Base-by-base conservation (phyloP, 1,140 invertebrate species). In the Hormaphis cornu region DNA sequence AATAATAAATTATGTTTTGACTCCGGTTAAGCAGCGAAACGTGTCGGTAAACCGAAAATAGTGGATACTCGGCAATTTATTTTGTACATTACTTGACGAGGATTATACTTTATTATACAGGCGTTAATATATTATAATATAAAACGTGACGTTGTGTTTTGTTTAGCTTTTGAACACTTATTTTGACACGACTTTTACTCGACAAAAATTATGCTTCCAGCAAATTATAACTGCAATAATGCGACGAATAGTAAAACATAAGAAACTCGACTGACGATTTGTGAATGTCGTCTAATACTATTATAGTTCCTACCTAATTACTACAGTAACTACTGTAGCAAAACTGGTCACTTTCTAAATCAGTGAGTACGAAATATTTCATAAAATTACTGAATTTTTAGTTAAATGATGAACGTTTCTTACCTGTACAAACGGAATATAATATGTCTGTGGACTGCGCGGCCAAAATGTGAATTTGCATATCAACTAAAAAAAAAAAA, bases 1-100 rank as follows among this genome's bases (percentile, higher is more conserved):
- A 35, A 66, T 66, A 48, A 66, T 66, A 48, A 50, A 66, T 66
- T 66, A 66, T 66, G 18, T 66, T 66, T 66, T 66, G 26, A 50
- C 44, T 66, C 44, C 44, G n/a, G 61, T 22, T 50, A 46, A 48
- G 42, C 5, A 48, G 26, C 14, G 14, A 50, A 66, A 48, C 61
- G 61, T 48, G 61, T 46, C 12, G 16, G 33, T 37, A 14, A 22
- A 58, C 33, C 40, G 14, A 50, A 48, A 66, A 50, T 48, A 66
- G 20, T 63, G 22, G 18, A 50, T 48, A 28, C 10, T 66, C 6
- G n/a, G n/a, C n/a, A n/a, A 40, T 24, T 37, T 40, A 58, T 58
- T 58, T 58, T 24, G n/a, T 58, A 58, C n/a, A n/a, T n/a, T n/a
- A n/a, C n/a, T n/a, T n/a, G n/a, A n/a, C 9, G 5, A 4, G 0